These are phyloP conservation scores for Limnephilus auricula DNA, from an alignment of 2,888 invertebrate species.

Conservation along the genomic window DNA sequence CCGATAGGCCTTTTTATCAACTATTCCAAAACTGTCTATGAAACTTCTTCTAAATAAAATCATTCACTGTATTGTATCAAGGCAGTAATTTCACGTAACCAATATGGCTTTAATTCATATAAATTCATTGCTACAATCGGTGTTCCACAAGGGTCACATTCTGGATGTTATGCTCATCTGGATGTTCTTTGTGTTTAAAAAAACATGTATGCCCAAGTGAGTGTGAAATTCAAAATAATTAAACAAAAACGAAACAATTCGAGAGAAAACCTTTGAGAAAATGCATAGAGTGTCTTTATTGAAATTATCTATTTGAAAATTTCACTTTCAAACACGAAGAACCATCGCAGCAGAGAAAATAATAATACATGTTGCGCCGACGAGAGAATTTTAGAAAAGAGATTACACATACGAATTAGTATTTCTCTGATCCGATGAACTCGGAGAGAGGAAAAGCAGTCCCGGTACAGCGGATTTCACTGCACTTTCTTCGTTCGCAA, in stretches of 20 bases:
- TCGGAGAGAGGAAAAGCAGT: conserved; percentile 49
- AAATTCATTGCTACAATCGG: too few relatives aligned
- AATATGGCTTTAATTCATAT: too few relatives aligned
- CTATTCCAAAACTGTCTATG: too few relatives aligned
- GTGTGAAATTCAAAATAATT: too few relatives aligned
- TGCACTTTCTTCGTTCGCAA: conserved; percentile 47
- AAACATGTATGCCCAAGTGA: too few relatives aligned
- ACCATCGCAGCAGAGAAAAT: conserved; percentile 39
- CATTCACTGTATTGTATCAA: too few relatives aligned
- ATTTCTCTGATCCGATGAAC: conserved; percentile 53
- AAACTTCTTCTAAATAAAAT: too few relatives aligned
- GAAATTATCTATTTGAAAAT: conserved; percentile 31
- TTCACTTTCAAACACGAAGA: conserved; percentile 48
- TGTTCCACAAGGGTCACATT: too few relatives aligned
- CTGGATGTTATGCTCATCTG: too few relatives aligned
- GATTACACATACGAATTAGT: conserved; percentile 31
- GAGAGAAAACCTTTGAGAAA: conserved; percentile 40
- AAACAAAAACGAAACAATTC: neutral
- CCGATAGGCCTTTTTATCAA: too few relatives aligned
- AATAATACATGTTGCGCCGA: conserved; percentile 7
- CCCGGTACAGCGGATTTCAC: conserved; percentile 47
- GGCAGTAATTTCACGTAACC: too few relatives aligned
- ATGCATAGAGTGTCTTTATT: conserved; percentile 13
- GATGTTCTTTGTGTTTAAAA: too few relatives aligned
- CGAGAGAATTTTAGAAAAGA: conserved; percentile 47